These are phyloP conservation scores for Drosophila quadrilineata DNA, from an alignment of 1,140 invertebrate genomes.

Conservation along the genomic window DNA sequence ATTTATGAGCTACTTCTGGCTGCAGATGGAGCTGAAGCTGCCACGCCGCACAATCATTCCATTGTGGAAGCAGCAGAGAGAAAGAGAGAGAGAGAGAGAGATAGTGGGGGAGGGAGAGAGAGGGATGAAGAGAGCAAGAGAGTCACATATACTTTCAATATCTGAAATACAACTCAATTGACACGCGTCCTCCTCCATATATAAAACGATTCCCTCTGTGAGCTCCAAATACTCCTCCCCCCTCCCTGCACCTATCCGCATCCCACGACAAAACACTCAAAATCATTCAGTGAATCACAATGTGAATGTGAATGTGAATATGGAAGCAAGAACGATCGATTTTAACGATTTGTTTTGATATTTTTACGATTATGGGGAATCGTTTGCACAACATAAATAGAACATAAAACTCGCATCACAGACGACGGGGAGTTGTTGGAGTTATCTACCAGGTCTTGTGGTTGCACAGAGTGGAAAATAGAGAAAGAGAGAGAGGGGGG, in stretches of 20 bases:
- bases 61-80: slow-evolving; percentile 29
- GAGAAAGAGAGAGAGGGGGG: not conserved
- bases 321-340: slow-evolving; percentile 68
- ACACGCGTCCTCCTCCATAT: slow-evolving; percentile 53
- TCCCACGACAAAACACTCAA: not conserved
- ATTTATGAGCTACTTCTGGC: slow-evolving; percentile 73
- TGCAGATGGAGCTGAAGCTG: slow-evolving; percentile 1
- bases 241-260: slow-evolving; percentile 57
- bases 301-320: slow-evolving; percentile 27
- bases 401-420: slow-evolving; percentile 77
- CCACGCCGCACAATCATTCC: slow-evolving; percentile 10
- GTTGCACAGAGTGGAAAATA: not conserved
- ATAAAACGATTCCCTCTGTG: not conserved
- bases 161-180: slow-evolving; percentile 50
- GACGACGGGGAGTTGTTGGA: slow-evolving; percentile 28
- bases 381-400: slow-evolving; percentile 82
- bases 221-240: slow-evolving; percentile 19
- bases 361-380: slow-evolving; percentile 81
- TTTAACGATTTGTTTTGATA: slow-evolving; percentile 82
- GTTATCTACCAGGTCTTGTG: not conserved
- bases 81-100: too few species aligned
- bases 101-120: too few species aligned
- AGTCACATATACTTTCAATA: slow-evolving; percentile 44
- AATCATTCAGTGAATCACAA: slow-evolving; percentile 42
- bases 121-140: too few species aligned